Evolutionary conservation across 2,113 vertebrate species (phyloP), one percentile per base, ranked within the genome.

Genomic region (Polyodon spathula): DNA sequence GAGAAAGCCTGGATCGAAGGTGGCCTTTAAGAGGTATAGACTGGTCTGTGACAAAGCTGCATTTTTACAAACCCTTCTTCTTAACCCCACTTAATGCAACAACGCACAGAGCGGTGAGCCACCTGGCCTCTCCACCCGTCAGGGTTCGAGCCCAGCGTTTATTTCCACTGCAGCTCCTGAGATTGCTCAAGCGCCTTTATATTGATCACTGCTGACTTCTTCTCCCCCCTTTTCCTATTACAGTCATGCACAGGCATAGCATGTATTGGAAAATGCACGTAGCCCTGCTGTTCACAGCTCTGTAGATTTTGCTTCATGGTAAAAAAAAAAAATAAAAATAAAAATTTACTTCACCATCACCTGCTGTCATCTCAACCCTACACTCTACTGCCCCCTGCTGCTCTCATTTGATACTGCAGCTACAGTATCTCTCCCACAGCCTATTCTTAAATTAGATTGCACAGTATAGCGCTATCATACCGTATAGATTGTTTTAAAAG

Each of bases 371-470:
- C 37, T 68, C 76, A 80, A 70, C 66, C 56, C 71, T 63, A 75
- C 72, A 82, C 81, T 81, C 81, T 86, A 81, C 84, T 84, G 80
- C 83, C 82, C 80, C 79, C 85, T 87, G 76, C 79, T 84, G 83
- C 73, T 61, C 62, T 68, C 62, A 62, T 54, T 44, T 61, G 48
- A 69, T 70, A 64, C 68, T 65, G 41, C 54, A 68, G 74, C 79
- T 85, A 77, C 83, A 80, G 76, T 83, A 82, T 55, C 74, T 73
- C 57, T 58, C 41, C 5, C 27, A 10, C 12, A 6, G 57, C 14
- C 73, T 75, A 75, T 63, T 73, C 71, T 77, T 76, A 77, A 78
- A 79, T 76, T 73, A 78, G 70, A 67, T 71, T 75, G 75, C 79
- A 71, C 75, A 61, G 68, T n/a, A n/a, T n/a, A n/a, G n/a, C n/a